These are phyloP conservation scores for Aurelia aurita complex sp. Pacific DNA, from an alignment of 30 jellyfish, hydroid and myxozoan species.

Conservation along the genomic window DNA sequence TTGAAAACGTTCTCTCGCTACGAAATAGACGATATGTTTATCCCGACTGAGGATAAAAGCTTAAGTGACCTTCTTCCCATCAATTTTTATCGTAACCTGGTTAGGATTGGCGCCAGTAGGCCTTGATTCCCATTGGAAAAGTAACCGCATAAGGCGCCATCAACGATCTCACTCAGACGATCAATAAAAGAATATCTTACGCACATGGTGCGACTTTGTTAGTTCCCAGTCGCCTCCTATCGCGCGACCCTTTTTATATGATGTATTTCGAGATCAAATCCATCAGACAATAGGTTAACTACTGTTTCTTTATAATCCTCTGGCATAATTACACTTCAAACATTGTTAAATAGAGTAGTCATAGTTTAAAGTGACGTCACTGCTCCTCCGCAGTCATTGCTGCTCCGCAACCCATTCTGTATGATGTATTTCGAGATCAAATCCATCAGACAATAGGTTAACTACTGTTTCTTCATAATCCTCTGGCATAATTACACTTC, in stretches of 20 bases:
- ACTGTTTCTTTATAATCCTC: no score
- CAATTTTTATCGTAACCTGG: constrained; percentile 36
- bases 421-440: no score
- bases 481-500: no score
- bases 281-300: no score
- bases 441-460: no score
- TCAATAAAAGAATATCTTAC: constrained; percentile 1
- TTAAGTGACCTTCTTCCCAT: constrained; percentile 15
- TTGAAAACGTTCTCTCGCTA: neutral
- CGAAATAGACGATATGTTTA: constrained; percentile 3
- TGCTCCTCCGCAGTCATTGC: no score
- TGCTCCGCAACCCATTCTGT: no score
- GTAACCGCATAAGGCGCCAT: constrained; percentile 64
- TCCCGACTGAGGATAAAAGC: neutral
- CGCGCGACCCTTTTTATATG: constrained; percentile 9
- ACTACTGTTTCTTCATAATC: no score
- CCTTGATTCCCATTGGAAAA: constrained; percentile 34
- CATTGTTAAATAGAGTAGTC: no score
- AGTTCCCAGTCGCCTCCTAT: constrained; percentile 46
- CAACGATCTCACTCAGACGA: constrained; percentile 34
- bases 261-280: neutral
- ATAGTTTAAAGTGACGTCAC: no score
- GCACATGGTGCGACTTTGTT: constrained; percentile 48
- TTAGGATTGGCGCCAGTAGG: constrained; percentile 49
- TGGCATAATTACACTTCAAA: no score